A percentile compares a stretch with the other conserved stretches of the same genome.
Evolutionary conservation across 2,113 vertebrate genomes (phyloP).

Genomic region (Lipophrys pholis): DNA sequence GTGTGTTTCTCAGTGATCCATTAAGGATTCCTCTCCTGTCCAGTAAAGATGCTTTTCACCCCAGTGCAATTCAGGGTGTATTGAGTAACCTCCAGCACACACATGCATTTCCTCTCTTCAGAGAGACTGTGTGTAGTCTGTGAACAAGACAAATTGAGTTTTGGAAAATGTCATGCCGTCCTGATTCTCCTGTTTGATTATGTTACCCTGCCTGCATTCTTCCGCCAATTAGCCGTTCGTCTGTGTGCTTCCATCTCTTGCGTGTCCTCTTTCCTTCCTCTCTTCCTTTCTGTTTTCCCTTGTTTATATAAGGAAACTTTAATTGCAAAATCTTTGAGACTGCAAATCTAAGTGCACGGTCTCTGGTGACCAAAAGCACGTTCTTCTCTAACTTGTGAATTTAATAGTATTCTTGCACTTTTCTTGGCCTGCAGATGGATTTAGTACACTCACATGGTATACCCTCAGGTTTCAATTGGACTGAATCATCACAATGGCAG

Average conservation of each 20-base stretch:
- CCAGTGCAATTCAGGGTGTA: conserved; percentile 3
- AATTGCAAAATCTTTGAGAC: neutral
- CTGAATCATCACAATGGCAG: conserved; percentile 47
- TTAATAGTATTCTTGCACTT: neutral
- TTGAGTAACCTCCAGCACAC: conserved; percentile 17
- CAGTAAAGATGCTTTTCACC: neutral
- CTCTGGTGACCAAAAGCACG: neutral
- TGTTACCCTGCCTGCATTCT: conserved; percentile 60
- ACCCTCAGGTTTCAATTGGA: conserved; percentile 21
- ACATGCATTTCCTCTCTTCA: conserved; percentile 37
- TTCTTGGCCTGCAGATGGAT: neutral
- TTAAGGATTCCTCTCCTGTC: neutral
- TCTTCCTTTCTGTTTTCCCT: conserved; percentile 1
- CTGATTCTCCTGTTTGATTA: conserved; percentile 56
- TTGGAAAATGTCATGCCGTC: conserved; percentile 69
- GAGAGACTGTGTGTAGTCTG: conserved; percentile 38
- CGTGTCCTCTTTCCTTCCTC: neutral
- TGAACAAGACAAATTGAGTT: conserved; percentile 72
- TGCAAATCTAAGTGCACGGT: neutral
- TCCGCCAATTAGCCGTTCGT: conserved; percentile 54
- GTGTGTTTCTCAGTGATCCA: neutral
- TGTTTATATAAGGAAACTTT: conserved; percentile 1
- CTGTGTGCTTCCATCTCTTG: conserved; percentile 24
- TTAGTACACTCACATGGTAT: neutral
- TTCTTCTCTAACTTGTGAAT: neutral